A percentile compares a stretch with the other conserved stretches of the same genome.
Evolutionary conservation across 2,888 invertebrate genomes (phyloP).

Genomic region (Cephus spinipes): DNA sequence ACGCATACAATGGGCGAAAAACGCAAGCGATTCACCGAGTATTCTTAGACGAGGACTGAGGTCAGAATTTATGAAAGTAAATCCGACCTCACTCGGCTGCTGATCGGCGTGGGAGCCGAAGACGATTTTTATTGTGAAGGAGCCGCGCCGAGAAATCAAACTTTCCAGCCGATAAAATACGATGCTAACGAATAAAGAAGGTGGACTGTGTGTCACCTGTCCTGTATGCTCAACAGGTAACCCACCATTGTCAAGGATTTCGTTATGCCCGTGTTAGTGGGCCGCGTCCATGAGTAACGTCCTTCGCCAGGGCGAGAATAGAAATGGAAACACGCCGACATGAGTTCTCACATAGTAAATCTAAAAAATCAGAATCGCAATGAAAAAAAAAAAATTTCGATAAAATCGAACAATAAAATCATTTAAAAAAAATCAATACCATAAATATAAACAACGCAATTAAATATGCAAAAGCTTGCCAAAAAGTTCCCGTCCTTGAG

Average conservation of each 20-base stretch:
- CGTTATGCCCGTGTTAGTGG: background rate
- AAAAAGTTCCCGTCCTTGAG: background rate
- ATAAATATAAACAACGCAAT: background rate
- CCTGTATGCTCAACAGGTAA: constrained; percentile 64
- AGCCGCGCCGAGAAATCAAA: constrained; percentile 56
- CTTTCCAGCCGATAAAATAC: constrained; percentile 62
- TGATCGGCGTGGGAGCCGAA: constrained; percentile 65
- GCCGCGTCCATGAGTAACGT: background rate
- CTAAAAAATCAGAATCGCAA: background rate
- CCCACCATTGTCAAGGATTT: constrained; percentile 48
- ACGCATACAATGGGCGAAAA: constrained; percentile 1
- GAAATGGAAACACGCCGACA: background rate
- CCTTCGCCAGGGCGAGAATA: background rate
- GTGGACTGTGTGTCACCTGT: constrained; percentile 61
- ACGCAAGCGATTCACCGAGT: background rate
- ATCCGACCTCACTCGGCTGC: constrained; percentile 61
- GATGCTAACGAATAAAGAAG: constrained; percentile 42
- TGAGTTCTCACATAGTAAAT: background rate
- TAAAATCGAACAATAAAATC: background rate
- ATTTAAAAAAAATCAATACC: background rate
- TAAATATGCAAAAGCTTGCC: background rate
- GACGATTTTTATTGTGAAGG: constrained; percentile 48
- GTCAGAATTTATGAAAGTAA: constrained; percentile 59
- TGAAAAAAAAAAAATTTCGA: background rate
- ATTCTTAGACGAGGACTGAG: background rate